These are phyloP conservation scores for Rhagologus leucostigma DNA, from an alignment of 2,113 vertebrate genomes.

Conservation along the genomic window DNA sequence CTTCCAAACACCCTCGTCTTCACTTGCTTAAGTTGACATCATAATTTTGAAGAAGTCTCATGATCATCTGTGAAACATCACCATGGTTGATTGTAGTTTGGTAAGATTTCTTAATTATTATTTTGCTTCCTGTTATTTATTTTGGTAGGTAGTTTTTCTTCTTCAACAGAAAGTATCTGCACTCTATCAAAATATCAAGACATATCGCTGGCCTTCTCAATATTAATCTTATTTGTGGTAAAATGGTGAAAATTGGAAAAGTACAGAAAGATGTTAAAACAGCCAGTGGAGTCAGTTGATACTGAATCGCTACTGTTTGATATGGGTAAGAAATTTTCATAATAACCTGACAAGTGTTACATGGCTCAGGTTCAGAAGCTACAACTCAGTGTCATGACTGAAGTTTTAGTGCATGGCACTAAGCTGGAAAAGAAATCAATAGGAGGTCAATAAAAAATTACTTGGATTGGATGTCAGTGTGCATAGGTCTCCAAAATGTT, in stretches of 20 bases:
- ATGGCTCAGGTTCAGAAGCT: background rate
- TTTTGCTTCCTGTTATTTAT: background rate
- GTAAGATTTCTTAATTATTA: background rate
- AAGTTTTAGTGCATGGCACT: background rate
- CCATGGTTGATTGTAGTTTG: background rate
- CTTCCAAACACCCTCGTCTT: background rate
- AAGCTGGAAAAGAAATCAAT: background rate
- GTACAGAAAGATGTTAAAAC: background rate
- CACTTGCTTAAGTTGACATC: background rate
- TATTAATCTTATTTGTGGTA: background rate
- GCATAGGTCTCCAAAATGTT: background rate
- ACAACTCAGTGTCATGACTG: background rate
- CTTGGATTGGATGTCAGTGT: background rate
- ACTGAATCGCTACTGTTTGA: background rate
- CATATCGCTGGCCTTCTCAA: background rate
- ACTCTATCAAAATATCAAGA: background rate
- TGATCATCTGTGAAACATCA: background rate
- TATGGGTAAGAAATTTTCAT: background rate
- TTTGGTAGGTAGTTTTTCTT: background rate
- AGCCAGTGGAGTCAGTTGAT: background rate
- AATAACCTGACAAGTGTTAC: background rate
- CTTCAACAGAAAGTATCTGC: background rate
- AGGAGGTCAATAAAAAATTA: background rate
- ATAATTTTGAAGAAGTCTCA: background rate
- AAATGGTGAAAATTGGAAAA: background rate